Percentiles rank a stretch among this genome's conserved stretches.
Conservation (phyloP, 2,113 vertebrate genomes). For the Condylura cristata region DNA sequence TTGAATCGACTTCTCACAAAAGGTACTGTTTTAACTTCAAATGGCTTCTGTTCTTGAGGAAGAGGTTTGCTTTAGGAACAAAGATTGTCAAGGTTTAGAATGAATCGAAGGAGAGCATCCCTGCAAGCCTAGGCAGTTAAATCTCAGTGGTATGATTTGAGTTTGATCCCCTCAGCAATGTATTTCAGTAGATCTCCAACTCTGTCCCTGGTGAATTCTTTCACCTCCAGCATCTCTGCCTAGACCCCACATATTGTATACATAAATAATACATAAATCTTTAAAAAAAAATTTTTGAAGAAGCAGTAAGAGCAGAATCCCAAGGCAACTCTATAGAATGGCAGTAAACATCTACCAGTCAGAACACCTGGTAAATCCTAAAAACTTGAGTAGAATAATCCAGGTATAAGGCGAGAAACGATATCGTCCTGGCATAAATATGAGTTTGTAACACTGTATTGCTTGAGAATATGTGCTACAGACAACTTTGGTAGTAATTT, state of each 20-base stretch:
- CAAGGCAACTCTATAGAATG: not conserved
- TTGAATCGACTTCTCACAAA: slow-evolving; percentile 82
- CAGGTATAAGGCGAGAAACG: not conserved
- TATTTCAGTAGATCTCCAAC: too few relatives aligned
- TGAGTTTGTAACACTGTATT: not conserved
- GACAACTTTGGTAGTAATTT: not conserved
- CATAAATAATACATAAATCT: too few relatives aligned
- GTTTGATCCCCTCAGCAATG: too few relatives aligned
- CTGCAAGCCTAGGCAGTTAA: too few relatives aligned
- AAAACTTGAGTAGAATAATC: not conserved
- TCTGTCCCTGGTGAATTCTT: too few relatives aligned
- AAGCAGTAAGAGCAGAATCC: not conserved
- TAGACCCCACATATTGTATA: too few relatives aligned
- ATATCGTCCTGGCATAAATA: not conserved
- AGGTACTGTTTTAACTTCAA: slow-evolving; percentile 75
- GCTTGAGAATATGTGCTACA: not conserved
- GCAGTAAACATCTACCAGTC: slow-evolving; percentile 2
- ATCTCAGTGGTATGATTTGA: too few relatives aligned
- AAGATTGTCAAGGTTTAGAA: slow-evolving; percentile 64
- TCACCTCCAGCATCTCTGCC: too few relatives aligned
- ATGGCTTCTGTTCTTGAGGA: slow-evolving; percentile 77
- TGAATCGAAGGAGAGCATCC: not conserved
- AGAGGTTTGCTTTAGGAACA: slow-evolving; percentile 76
- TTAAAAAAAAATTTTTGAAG: not conserved
- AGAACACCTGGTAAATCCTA: not conserved